phyloP scores from a whole-genome alignment of 2,888 invertebrate species.

The Hololepta plana region DNA sequence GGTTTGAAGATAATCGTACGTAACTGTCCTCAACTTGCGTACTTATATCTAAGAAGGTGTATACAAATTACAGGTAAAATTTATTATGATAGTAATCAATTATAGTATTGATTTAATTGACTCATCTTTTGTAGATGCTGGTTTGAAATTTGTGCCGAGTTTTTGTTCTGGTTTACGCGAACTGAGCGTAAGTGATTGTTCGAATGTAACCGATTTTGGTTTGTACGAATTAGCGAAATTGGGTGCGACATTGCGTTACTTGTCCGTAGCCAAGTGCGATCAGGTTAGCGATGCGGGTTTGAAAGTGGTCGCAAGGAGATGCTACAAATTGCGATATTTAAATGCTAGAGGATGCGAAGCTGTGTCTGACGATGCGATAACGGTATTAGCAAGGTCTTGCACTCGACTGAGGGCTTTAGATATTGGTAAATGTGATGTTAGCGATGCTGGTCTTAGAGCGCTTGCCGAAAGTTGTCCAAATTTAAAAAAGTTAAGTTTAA shows the following conservation, averaged over 20 bases:
- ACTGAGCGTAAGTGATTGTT: conserved; percentile 79
- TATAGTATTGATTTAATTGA: conserved; percentile 4
- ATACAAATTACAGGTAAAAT: conserved; percentile 61
- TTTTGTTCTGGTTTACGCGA: conserved; percentile 73
- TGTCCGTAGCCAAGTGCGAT: conserved; percentile 88
- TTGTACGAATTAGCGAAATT: conserved; percentile 77
- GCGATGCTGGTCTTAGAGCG: conserved; percentile 72
- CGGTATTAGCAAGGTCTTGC: conserved; percentile 70
- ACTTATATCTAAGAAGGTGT: conserved; percentile 76
- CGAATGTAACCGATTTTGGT: conserved; percentile 77
- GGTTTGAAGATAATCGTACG: conserved; percentile 69
- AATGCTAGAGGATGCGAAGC: conserved; percentile 88
- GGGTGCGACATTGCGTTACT: conserved; percentile 74
- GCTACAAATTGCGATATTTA: conserved; percentile 74
- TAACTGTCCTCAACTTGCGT: conserved; percentile 73
- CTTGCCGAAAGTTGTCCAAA: conserved; percentile 81
- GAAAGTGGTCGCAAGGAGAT: conserved; percentile 68
- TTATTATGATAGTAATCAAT: neutral
- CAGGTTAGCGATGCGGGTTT: conserved; percentile 82
- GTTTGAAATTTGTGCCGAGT: conserved; percentile 79
- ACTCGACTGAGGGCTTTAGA: conserved; percentile 74
- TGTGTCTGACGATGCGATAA: conserved; percentile 82
- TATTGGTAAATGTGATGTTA: conserved; percentile 74
- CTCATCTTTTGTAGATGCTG: conserved; percentile 43
- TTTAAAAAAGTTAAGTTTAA: conserved; percentile 71